Conservation (phyloP, 2,113 vertebrate species). For the Gambusia holbrooki region DNA sequence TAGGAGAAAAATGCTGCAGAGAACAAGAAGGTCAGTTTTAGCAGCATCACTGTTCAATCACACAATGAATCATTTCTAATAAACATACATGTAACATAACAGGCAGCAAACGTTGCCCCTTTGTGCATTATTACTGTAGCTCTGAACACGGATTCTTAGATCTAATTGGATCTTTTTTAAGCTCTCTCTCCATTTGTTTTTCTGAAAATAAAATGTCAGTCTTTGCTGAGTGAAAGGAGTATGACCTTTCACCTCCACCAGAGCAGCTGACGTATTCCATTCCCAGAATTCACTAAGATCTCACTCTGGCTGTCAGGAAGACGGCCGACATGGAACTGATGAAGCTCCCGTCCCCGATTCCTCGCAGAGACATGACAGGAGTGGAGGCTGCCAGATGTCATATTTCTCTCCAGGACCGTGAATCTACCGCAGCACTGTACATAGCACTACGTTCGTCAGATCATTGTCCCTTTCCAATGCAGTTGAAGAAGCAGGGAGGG, state of each 20-base stretch:
- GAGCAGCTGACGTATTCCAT: slow-evolving; percentile 48
- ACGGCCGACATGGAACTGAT: slow-evolving; percentile 38
- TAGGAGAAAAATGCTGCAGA: no score
- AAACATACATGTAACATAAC: background rate
- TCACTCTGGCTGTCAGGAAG: slow-evolving; percentile 76
- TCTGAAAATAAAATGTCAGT: slow-evolving; percentile 68
- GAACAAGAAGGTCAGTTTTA: no score
- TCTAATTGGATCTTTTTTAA: background rate
- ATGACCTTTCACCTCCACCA: slow-evolving; percentile 55
- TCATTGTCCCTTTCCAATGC: slow-evolving; percentile 61
- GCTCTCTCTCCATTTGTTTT: slow-evolving; percentile 56
- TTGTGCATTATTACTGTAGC: background rate
- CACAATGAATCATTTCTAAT: background rate
- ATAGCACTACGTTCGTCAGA: slow-evolving; percentile 64
- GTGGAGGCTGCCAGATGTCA: slow-evolving; percentile 80
- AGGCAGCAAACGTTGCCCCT: background rate
- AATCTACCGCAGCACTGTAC: slow-evolving; percentile 76
- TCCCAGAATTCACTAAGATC: slow-evolving; percentile 35
- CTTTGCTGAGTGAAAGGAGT: slow-evolving; percentile 14
- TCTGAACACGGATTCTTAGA: background rate
- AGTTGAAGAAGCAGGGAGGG: slow-evolving; percentile 68
- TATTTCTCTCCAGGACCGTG: slow-evolving; percentile 74
- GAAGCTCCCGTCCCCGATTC: slow-evolving; percentile 72
- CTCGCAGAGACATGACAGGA: slow-evolving; percentile 82
- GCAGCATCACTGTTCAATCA: background rate